phyloP scores from a whole-genome alignment of 2,113 vertebrate species.

The Lycocorax pyrrhopterus region DNA sequence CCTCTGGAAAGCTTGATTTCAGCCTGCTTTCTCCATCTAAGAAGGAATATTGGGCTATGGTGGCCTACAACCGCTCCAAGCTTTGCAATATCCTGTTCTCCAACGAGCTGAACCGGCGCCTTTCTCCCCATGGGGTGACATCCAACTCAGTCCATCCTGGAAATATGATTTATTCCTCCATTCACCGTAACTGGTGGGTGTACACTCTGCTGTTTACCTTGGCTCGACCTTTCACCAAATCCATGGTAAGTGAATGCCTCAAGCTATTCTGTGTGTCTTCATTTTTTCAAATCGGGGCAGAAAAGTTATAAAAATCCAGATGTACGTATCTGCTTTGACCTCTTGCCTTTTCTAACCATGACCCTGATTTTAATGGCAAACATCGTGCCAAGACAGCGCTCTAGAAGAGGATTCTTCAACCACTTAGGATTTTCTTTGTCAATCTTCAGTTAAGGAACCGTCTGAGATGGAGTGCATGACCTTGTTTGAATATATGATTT shows the following conservation, averaged over 20 bases:
- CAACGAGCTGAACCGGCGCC: constrained; percentile 88
- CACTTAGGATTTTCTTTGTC: not conserved
- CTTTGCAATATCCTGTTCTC: constrained; percentile 95
- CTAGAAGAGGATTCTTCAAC: not conserved
- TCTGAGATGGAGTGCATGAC: not conserved
- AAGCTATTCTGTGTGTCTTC: not conserved
- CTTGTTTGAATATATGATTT: not conserved
- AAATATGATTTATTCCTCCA: constrained; percentile 91
- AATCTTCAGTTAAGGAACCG: not conserved
- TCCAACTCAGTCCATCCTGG: constrained; percentile 91
- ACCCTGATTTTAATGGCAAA: not conserved
- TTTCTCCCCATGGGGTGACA: constrained; percentile 84
- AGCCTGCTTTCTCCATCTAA: constrained; percentile 82
- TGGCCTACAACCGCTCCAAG: constrained; percentile 96
- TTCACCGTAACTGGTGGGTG: constrained; percentile 92
- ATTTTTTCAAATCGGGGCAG: not conserved
- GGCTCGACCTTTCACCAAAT: constrained; percentile 94
- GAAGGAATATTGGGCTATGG: constrained; percentile 92
- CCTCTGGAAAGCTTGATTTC: constrained; percentile 84
- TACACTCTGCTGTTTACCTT: constrained; percentile 91
- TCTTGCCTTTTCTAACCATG: not conserved
- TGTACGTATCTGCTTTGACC: not conserved
- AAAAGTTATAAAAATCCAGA: not conserved
- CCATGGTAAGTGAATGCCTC: constrained; percentile 84
- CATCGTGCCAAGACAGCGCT: not conserved